Base-by-base conservation (phyloP, 2,797 vertebrate species). In the Spinibarbus caldwelli region DNA sequence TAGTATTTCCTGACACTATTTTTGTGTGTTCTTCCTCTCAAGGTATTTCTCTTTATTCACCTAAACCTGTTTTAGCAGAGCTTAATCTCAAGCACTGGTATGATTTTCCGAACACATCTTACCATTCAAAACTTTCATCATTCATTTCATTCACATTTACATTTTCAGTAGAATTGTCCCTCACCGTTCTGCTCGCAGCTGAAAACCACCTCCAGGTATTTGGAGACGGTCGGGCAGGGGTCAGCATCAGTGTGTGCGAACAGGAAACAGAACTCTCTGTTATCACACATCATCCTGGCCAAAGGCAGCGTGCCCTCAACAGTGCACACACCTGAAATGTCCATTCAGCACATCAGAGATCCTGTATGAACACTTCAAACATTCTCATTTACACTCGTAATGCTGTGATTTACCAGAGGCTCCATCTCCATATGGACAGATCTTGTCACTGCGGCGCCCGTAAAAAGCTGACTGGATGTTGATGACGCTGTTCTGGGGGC, bases 381-480 rank as follows among this genome's bases (percentile, higher is more conserved):
- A 1, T 15, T 31, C 57, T 73, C 3, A 49, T 26, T 43, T 6
- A 10, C 29, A 26, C 15, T 68, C n/a, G 36, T 6, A 26, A 43
- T 9, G 10, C 19, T 29, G 15, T 6, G 19, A 17, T 59, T 85
- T 70, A 89, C 81, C 83, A 52, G 86, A 49, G 12, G 91, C 84
- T 43, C 88, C 92, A 0, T 67, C 89, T 21, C 86, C 49, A 26
- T 91, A 89, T 2, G 94, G 93, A 89, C 96, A 96, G 90, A 95
- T 92, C 26, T 90, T 90, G 0, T 75, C 81, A 5, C 67, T 92
- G 26, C 88, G 90, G 3, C 95, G 92, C 17, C 95, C 95, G 0
- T 82, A 95, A 92, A 96, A 95, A 73, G 93, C 95, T 0, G 95
- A 95, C 87, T 94, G 93, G 84, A 96, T 91, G 91, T 95, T 95